Conservation (phyloP, 2,888 invertebrate genomes). For the Pterostichus madidus region DNA sequence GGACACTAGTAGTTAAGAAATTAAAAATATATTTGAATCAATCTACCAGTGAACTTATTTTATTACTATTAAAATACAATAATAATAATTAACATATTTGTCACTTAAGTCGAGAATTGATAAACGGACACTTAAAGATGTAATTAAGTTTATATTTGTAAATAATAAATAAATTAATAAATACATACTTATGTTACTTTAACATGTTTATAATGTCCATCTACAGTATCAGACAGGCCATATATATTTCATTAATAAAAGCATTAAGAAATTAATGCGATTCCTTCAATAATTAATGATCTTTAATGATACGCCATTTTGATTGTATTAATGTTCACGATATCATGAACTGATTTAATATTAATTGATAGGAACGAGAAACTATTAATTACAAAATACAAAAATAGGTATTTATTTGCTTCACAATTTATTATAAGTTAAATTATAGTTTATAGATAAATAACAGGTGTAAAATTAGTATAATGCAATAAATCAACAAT, state of each 20-base stretch:
- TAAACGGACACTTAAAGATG: no score
- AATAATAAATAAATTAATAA: neutral
- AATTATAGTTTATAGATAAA: conserved; percentile 22
- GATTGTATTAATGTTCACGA: conserved; percentile 30
- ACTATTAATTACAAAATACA: conserved; percentile 24
- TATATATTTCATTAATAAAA: neutral
- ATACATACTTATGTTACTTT: neutral
- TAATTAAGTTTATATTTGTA: no score
- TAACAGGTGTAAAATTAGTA: conserved; percentile 44
- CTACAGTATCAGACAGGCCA: no score
- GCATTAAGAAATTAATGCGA: conserved; percentile 20
- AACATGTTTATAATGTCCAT: neutral
- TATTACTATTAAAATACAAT: no score
- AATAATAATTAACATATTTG: no score
- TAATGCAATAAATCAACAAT: conserved; percentile 26
- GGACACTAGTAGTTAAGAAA: no score
- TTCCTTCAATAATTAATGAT: conserved; percentile 15
- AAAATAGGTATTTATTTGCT: conserved; percentile 37
- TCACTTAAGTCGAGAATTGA: no score
- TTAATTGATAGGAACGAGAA: conserved; percentile 48
- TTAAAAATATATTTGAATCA: no score
- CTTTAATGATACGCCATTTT: conserved; percentile 39
- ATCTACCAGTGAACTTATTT: no score
- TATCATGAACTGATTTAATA: conserved; percentile 40
- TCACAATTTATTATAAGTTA: conserved; percentile 42